phyloP scores from a whole-genome alignment of 2,113 vertebrate species.

The Sturnira hondurensis region DNA sequence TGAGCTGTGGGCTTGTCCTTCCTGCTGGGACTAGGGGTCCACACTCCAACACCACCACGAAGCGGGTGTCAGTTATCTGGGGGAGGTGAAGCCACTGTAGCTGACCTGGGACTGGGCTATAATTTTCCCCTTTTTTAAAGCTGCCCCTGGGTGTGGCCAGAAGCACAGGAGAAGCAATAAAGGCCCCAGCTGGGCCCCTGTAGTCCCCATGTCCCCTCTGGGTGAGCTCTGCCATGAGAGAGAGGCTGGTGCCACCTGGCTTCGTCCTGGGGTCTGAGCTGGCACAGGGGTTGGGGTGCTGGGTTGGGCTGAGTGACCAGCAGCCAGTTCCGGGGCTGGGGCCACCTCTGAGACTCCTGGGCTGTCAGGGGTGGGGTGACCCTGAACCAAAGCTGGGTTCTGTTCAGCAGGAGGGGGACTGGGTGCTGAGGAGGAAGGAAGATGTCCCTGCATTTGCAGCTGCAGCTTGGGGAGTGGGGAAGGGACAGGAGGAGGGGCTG shows the following conservation, averaged over 20 bases:
- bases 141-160: neutral
- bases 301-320: neutral
- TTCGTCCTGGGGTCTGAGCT: neutral
- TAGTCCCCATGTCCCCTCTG: neutral
- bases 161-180: neutral
- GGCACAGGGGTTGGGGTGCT: neutral
- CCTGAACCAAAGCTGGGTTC: neutral
- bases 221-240: rapidly evolving
- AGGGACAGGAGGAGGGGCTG: neutral
- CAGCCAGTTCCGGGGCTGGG: neutral
- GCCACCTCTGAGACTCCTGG: neutral
- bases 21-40: neutral
- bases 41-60: neutral
- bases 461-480: neutral
- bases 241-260: neutral
- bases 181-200: neutral
- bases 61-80: neutral
- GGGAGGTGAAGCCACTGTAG: neutral
- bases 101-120: neutral
- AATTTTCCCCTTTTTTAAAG: neutral
- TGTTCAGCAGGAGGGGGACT: neutral
- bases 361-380: neutral
- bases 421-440: neutral
- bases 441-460: neutral
- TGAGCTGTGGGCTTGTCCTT: neutral